Evolutionary conservation across 2,888 invertebrate species (phyloP), one percentile per base, ranked within the genome.

Genomic region (Chironomus riparius): DNA sequence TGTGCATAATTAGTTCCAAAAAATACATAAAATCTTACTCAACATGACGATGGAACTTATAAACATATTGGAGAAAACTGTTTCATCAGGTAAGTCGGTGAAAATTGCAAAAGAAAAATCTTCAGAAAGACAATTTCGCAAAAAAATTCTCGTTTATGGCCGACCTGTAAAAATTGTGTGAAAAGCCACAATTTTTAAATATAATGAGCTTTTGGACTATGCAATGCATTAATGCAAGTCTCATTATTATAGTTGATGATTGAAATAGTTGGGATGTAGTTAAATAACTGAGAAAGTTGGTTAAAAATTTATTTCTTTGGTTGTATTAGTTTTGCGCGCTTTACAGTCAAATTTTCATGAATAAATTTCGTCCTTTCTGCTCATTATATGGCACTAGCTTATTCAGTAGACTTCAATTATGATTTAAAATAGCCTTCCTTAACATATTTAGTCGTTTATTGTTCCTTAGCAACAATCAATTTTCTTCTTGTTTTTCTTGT

Each of bases 41-140:
- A 78, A 83, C 80, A 82, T 84, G 79, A 81, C 82, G 77, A 80
- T 88, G 81, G 91, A 93, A 83, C 88, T 95, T 80, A 91, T 94
- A 85, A 92, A 93, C 86, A 90, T 98, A 85, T 89, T 98, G 83
- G 97, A 97, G 86, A 97, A 97, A 87, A 98, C 98, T 79, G 93
- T 97, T 84, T 98, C 98, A 80, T 92, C 95, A 86, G 97, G 98
- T 98, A 87, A 89, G 90, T 28, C 13, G 15, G 56, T 18, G 15
- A 73, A 28, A 77, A 78, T 77, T 2, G 90, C n/a, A 47, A 12
- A 2, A 5, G 4, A 3, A 73, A 28, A 77, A 78, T 76, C 68
- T 77, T 77, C n/a, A 65, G 50, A 68, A 48, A 62, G 56, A 24
- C n/a, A 65, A 50, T 71, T 48, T n/a, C 13, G n/a, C 47, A 50